Evolutionary conservation across 2,113 vertebrate genomes (phyloP), one percentile per base, ranked within the genome.

Genomic region (Merops nubicus): DNA sequence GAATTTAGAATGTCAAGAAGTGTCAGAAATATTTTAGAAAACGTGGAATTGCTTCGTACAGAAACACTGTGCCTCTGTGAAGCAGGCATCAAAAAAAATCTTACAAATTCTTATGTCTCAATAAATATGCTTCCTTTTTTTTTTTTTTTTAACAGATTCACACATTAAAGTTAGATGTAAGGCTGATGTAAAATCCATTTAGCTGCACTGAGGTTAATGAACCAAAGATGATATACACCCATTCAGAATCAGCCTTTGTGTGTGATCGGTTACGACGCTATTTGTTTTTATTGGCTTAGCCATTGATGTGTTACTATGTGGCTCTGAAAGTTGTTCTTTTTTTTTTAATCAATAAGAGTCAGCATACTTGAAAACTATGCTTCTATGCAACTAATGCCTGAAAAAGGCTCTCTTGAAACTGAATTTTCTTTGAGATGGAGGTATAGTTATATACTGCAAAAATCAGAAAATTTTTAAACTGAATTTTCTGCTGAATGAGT

Each of bases 251-350:
- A 83, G 67, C 38, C 38, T 92, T 74, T 88, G 59, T 87, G 59
- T 80, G 45, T 83, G 95, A 96, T 91, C 92, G 50, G 79, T 85
- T 96, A 90, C 38, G 9, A 90, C 84, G 93, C 38, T 93, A 69
- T 93, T 95, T 96, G 85, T 86, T 96, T 96, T 89, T 90, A 94
- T 92, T 94, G 95, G 88, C 73, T 91, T 90, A 95, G 75, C 90
- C 82, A 88, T 69, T 88, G 85, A 91, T 70, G 79, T 93, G 89
- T 67, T 91, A 80, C 79, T 88, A 33, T 81, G 70, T 70, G 85
- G 21, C 20, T 73, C 81, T 76, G 63, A n/a, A 85, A 88, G 62
- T 88, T 62, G 16, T 70, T 89, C n/a, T n/a, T n/a, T n/a, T n/a
- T 91, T 89, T 92, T 88, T 80, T 91, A 85, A 87, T 91, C 79